Base-by-base conservation (phyloP, 2,113 vertebrate species). In the Lagopus muta region DNA sequence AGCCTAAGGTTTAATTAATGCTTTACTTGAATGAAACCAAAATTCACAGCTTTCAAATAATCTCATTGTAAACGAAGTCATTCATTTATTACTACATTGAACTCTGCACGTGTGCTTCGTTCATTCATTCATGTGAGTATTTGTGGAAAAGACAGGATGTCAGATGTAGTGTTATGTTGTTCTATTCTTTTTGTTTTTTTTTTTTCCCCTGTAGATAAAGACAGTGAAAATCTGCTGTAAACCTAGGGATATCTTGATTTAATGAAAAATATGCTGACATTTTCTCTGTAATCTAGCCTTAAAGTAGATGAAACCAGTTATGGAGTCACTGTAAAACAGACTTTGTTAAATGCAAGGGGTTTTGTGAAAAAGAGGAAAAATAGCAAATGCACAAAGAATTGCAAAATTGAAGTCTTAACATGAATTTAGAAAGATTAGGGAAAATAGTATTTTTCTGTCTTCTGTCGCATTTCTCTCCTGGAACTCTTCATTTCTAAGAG, bases 401-500 rank as follows among this genome's bases (percentile, higher is more conserved):
- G 48, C 0, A 5, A 10, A 9, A 52, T 81, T 17, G 20, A 45
- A 71, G 5, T 58, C 69, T 79, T 83, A 25, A 52, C 4, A 42
- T 13, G 64, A 62, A 45, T 8, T 57, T 45, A 28, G 21, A 48
- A 54, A 50, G 5, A 48, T 22, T 17, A 81, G 11, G 3, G 42
- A 11, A 17, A 72, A 36, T 24, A 0, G 6, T 11, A 12, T 8
- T 1, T 0, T 55, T 80, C 24, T 42, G 21, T 30, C 28, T 32
- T 80, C 24, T 42, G 22, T 32, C 28, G 9, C 24, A 40, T 50
- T 55, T 55, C 18, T 76, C 22, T 76, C 5, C 20, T 80, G 30
- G 16, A 62, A 7, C 7, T 64, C 4, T 62, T 71, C 0, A 55
- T 83, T 77, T 80, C 8, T 13, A 42, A 11, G 32, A 19, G 8